These are phyloP conservation scores for Chironex yamaguchii DNA, from an alignment of 30 jellyfish, hydroid and myxozoan genomes.

Conservation along the genomic window DNA sequence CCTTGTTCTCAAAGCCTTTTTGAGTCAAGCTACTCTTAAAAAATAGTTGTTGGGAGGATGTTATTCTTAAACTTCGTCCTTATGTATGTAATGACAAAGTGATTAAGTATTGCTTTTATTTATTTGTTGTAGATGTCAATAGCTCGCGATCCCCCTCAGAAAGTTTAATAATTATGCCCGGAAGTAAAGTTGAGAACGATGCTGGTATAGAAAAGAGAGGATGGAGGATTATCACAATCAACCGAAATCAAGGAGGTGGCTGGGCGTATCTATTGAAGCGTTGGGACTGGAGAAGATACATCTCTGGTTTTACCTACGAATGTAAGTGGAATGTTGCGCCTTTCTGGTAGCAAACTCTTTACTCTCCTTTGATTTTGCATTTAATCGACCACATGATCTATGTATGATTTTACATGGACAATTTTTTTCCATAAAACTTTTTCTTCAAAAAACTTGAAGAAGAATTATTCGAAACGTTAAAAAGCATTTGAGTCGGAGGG, in stretches of 20 bases:
- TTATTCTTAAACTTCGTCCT: no score
- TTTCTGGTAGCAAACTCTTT: not conserved
- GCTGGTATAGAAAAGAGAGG: constrained; percentile 54
- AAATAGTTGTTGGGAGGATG: no score
- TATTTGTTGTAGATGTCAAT: not conserved
- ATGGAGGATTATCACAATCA: constrained; percentile 79
- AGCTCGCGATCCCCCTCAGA: not conserved
- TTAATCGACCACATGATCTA: not conserved
- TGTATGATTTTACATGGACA: no score
- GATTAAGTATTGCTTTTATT: no score
- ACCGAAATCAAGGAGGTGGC: constrained; percentile 29
- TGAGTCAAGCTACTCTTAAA: no score
- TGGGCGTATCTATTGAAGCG: constrained; percentile 59
- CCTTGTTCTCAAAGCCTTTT: no score
- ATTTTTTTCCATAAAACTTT: no score
- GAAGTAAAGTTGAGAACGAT: not conserved
- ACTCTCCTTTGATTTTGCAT: not conserved
- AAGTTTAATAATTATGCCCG: not conserved
- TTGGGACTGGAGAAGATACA: constrained; percentile 96
- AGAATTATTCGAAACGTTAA: no score
- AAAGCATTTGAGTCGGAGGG: no score
- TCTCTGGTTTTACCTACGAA: constrained; percentile 88
- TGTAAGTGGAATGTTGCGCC: constrained; percentile 68
- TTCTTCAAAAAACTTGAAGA: no score
- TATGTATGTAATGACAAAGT: no score